Percentiles rank a stretch among this genome's conserved stretches.
phyloP scores from a whole-genome alignment of 1,140 invertebrate species.

The Spodoptera litura region DNA sequence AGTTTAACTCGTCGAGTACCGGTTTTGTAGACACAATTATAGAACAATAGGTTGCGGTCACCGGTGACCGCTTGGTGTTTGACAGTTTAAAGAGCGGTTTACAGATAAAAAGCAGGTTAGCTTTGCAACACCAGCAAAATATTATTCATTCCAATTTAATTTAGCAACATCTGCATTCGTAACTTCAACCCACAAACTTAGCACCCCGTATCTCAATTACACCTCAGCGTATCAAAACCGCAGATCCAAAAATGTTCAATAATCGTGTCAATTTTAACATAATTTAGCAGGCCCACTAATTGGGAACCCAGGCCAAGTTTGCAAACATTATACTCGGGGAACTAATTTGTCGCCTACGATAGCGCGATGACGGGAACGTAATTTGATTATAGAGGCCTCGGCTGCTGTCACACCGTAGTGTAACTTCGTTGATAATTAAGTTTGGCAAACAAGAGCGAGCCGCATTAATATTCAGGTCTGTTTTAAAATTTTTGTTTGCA shows the following conservation, averaged over 20 bases:
- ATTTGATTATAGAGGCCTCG: conserved; percentile 49
- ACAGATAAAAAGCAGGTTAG: too few relatives aligned
- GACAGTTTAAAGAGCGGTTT: too few relatives aligned
- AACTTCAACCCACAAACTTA: too few relatives aligned
- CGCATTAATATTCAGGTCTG: conserved; percentile 25
- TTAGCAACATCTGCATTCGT: too few relatives aligned
- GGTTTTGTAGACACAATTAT: too few relatives aligned
- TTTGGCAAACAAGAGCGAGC: conserved; percentile 20
- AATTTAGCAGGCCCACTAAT: conserved; percentile 41
- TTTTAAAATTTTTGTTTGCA: conserved; percentile 18
- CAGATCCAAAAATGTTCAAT: background rate
- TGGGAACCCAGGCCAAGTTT: conserved; percentile 33
- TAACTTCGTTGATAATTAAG: conserved; percentile 42
- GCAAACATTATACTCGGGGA: conserved; percentile 45
- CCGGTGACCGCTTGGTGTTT: too few relatives aligned
- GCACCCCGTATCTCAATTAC: too few relatives aligned
- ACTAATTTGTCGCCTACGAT: conserved; percentile 51
- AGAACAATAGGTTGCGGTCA: too few relatives aligned
- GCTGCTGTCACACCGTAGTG: conserved; percentile 37
- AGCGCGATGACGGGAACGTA: conserved; percentile 38
- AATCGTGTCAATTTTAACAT: conserved; percentile 49
- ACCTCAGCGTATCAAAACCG: too few relatives aligned
- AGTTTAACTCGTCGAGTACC: too few relatives aligned
- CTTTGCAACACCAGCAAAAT: too few relatives aligned
- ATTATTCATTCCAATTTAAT: too few relatives aligned